phyloP scores from a whole-genome alignment of 2,797 vertebrate species.

The Acanthis flammea region DNA sequence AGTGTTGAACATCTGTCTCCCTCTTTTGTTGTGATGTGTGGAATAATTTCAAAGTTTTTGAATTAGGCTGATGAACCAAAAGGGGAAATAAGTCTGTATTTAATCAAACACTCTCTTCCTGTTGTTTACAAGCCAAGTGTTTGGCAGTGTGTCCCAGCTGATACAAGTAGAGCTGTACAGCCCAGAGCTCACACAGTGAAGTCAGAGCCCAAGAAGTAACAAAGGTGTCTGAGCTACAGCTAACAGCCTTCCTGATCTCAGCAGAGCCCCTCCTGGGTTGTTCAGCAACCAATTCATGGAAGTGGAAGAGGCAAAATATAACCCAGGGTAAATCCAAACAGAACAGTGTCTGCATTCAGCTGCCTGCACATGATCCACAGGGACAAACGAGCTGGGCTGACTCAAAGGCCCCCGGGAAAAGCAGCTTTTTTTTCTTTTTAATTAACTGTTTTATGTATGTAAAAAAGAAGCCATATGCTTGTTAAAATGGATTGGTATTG shows the following conservation, averaged over 20 bases:
- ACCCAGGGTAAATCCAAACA: background rate
- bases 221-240: background rate
- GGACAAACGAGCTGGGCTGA: background rate
- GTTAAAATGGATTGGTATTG: conserved; percentile 20
- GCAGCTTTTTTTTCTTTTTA: background rate
- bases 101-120: background rate
- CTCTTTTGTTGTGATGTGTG: background rate
- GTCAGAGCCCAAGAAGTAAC: background rate
- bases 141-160: background rate
- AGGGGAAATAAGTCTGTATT: background rate
- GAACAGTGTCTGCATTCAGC: background rate
- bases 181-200: background rate
- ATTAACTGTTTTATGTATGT: background rate
- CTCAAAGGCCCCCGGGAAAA: background rate
- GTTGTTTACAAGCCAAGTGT: background rate
- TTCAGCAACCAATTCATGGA: background rate
- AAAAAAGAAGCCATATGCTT: conserved; percentile 9
- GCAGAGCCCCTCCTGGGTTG: background rate
- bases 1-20: background rate
- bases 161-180: background rate
- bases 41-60: background rate
- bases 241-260: background rate
- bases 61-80: background rate
- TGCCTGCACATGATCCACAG: background rate
- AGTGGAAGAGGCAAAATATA: background rate